Percentiles rank a stretch among this genome's conserved stretches.
Evolutionary conservation across 1,140 invertebrate species (phyloP).

Genomic region (Panulirus ornatus): DNA sequence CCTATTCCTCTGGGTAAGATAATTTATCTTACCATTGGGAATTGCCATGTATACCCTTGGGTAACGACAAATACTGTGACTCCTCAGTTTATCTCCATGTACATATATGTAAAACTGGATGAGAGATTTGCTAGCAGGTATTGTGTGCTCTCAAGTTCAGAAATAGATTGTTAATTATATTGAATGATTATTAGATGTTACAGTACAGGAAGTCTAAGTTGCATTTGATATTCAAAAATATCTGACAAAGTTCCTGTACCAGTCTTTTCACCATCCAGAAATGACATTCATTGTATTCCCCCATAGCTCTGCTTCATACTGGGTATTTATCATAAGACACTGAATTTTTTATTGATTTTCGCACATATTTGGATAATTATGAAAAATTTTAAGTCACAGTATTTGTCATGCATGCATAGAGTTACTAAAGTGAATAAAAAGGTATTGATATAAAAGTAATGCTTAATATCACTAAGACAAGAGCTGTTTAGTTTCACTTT

Average conservation of each 20-base stretch:
- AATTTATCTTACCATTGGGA: slow-evolving; percentile 32
- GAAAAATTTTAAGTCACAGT: slow-evolving; percentile 9
- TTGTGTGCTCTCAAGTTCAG: too few species aligned
- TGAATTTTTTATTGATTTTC: too few species aligned
- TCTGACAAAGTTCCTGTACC: too few species aligned
- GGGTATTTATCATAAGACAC: too few species aligned
- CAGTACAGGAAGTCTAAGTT: too few species aligned
- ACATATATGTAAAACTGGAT: background rate
- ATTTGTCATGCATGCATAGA: slow-evolving; percentile 31
- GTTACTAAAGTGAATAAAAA: slow-evolving; percentile 26
- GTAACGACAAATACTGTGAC: slow-evolving; percentile 24
- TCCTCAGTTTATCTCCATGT: background rate
- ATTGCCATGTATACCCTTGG: slow-evolving; percentile 22
- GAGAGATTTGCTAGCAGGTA: background rate
- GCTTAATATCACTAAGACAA: background rate
- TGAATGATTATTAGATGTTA: too few species aligned
- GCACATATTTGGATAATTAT: too few species aligned
- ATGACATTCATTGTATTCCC: background rate
- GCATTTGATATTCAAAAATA: too few species aligned
- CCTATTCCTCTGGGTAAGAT: slow-evolving; percentile 36
- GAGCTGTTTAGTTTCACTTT: background rate
- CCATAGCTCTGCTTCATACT: too few species aligned
- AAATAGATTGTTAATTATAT: too few species aligned
- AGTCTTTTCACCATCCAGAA: background rate
- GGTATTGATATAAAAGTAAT: slow-evolving; percentile 16